A percentile compares a stretch with the other conserved stretches of the same genome.
These are phyloP conservation scores for Tetragnatha versicolor DNA, from an alignment of 1,140 invertebrate species.

Conservation along the genomic window DNA sequence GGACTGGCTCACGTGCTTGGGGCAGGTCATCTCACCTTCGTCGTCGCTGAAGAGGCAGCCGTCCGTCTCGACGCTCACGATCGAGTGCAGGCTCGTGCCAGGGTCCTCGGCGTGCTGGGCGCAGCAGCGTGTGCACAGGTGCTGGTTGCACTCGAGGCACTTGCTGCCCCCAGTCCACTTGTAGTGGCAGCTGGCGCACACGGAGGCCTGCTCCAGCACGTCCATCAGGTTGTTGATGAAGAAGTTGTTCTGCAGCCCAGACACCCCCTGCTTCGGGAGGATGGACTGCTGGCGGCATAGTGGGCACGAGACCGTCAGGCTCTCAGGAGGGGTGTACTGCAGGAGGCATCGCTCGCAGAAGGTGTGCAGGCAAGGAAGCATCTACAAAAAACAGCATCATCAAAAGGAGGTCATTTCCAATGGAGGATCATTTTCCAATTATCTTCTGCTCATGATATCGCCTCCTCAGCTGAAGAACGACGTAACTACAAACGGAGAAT, in stretches of 20 bases:
- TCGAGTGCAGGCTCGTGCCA: slow-evolving; percentile 22
- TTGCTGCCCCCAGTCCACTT: slow-evolving; percentile 34
- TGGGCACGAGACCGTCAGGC: slow-evolving; percentile 68
- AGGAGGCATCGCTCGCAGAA: slow-evolving; percentile 65
- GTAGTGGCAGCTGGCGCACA: slow-evolving; percentile 58
- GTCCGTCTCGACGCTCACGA: slow-evolving; percentile 35
- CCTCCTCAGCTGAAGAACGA: too few relatives aligned
- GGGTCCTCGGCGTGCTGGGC: slow-evolving; percentile 25
- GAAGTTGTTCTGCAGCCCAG: slow-evolving; percentile 67
- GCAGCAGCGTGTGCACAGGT: slow-evolving; percentile 57
- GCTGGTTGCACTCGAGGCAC: slow-evolving; percentile 58
- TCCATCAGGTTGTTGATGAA: slow-evolving; percentile 67
- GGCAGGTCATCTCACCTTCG: slow-evolving; percentile 59
- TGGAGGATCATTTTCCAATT: too few relatives aligned
- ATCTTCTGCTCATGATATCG: too few relatives aligned
- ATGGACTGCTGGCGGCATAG: slow-evolving; percentile 70
- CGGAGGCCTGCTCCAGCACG: slow-evolving; percentile 60
- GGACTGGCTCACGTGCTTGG: slow-evolving; percentile 64
- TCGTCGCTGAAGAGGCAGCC: slow-evolving; percentile 38
- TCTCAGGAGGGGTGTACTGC: slow-evolving; percentile 64
- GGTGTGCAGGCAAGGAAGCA: slow-evolving; percentile 66
- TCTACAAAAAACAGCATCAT: slow-evolving; percentile 60
- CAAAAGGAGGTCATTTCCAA: too few relatives aligned
- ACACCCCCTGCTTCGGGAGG: slow-evolving; percentile 67
- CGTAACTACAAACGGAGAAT: too few relatives aligned